Percentiles rank a stretch among this genome's conserved stretches.
phyloP scores from a whole-genome alignment of 1,140 invertebrate genomes.

The Zaprionus ornatus region DNA sequence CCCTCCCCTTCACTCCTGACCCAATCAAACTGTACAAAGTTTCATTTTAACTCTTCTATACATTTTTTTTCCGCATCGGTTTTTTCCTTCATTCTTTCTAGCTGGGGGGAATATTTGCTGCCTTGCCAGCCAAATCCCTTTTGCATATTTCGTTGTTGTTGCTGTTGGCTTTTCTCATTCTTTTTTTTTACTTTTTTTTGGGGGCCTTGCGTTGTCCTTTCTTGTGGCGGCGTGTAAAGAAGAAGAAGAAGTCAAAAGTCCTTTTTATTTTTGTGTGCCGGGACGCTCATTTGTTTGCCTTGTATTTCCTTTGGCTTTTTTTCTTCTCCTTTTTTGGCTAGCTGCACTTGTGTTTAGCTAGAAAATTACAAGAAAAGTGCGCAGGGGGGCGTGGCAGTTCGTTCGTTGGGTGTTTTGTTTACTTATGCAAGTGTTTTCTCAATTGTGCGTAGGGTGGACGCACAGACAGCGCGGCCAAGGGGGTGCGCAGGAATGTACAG shows the following conservation, averaged over 20 bases:
- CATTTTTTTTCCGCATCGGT: conserved; percentile 30
- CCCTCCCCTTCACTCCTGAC: background rate
- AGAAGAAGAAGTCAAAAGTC: conserved; percentile 79
- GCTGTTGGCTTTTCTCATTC: background rate
- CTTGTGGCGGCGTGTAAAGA: conserved; percentile 64
- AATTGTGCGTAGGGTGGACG: conserved; percentile 67
- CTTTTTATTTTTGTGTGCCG: conserved; percentile 39
- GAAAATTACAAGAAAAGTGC: conserved; percentile 80
- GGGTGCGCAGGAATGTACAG: background rate
- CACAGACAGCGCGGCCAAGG: background rate
- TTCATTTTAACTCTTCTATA: conserved; percentile 69
- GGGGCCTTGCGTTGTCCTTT: conserved; percentile 14
- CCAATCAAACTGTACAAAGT: conserved; percentile 54
- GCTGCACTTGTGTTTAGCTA: conserved; percentile 66
- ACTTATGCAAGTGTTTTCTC: conserved; percentile 81
- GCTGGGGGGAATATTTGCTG: conserved; percentile 16
- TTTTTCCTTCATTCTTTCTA: background rate
- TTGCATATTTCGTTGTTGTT: conserved; percentile 22
- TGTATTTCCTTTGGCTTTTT: conserved; percentile 45
- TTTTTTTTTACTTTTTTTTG: background rate
- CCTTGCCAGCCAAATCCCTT: conserved; percentile 31
- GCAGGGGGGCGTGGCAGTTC: conserved; percentile 39
- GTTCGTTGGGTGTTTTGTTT: conserved; percentile 64
- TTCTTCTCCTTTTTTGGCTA: conserved; percentile 26
- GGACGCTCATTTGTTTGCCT: conserved; percentile 79